Evolutionary conservation across 2,888 invertebrate genomes (phyloP).

Genomic region (Elmis aenea): DNA sequence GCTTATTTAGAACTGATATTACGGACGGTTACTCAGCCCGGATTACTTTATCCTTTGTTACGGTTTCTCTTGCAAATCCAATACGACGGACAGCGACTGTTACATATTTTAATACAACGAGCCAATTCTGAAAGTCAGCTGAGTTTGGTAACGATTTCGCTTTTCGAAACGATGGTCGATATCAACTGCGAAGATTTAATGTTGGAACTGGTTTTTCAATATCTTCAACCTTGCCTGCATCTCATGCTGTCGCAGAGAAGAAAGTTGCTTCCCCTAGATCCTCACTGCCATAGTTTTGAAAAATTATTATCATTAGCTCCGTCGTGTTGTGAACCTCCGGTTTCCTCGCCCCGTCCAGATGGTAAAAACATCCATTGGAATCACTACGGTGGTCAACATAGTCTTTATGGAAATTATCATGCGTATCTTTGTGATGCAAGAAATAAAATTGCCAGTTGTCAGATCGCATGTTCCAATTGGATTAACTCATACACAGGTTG

Average conservation of each 20-base stretch:
- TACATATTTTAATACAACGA: conserved; percentile 77
- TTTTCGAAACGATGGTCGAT: conserved; percentile 86
- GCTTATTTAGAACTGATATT: conserved; percentile 89
- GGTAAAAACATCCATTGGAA: conserved; percentile 47
- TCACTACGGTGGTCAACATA: conserved; percentile 55
- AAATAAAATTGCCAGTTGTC: conserved; percentile 68
- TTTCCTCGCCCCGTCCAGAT: conserved; percentile 29
- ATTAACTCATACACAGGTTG: conserved; percentile 71
- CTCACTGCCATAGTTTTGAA: conserved; percentile 68
- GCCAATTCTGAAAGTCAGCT: conserved; percentile 58
- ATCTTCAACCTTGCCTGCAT: conserved; percentile 76
- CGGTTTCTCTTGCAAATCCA: conserved; percentile 78
- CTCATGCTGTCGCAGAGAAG: conserved; percentile 75
- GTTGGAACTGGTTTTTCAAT: conserved; percentile 83
- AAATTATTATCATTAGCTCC: conserved; percentile 73
- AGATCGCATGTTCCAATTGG: conserved; percentile 73
- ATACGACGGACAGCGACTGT: conserved; percentile 77
- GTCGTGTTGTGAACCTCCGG: conserved; percentile 49
- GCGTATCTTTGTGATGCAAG: conserved; percentile 84
- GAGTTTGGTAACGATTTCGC: conserved; percentile 81
- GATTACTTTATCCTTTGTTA: conserved; percentile 75
- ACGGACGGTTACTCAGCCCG: conserved; percentile 79
- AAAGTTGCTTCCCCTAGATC: conserved; percentile 65
- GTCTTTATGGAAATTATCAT: conserved; percentile 74
- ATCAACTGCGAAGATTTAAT: conserved; percentile 95